Conservation (phyloP, 2,888 invertebrate species). For the Limenitis camilla region DNA sequence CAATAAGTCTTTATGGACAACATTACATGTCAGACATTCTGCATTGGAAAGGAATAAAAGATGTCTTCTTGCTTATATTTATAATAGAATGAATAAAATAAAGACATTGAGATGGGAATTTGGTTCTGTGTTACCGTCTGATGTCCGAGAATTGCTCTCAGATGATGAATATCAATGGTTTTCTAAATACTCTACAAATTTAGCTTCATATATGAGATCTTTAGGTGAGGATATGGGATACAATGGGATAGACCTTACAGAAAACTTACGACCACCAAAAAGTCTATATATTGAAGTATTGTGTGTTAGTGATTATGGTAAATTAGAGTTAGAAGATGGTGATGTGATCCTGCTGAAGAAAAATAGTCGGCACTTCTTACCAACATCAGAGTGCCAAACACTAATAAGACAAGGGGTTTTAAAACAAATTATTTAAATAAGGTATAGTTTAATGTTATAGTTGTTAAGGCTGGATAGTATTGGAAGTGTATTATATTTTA, state of each 20-base stretch:
- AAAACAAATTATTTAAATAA: slow-evolving; percentile 77
- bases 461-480: too few species aligned
- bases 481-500: too few species aligned
- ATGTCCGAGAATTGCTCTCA: slow-evolving; percentile 85
- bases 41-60: slow-evolving; percentile 92
- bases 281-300: slow-evolving; percentile 93
- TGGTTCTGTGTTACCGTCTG: slow-evolving; percentile 91
- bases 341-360: slow-evolving; percentile 90
- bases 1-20: slow-evolving; percentile 78
- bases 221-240: slow-evolving; percentile 82
- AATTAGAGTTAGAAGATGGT: slow-evolving; percentile 95
- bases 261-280: slow-evolving; percentile 93
- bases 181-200: slow-evolving; percentile 86
- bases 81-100: slow-evolving; percentile 86
- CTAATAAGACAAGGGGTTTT: slow-evolving; percentile 92
- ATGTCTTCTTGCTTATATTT: slow-evolving; percentile 88
- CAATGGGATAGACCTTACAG: slow-evolving; percentile 88
- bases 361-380: slow-evolving; percentile 92
- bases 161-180: slow-evolving; percentile 92
- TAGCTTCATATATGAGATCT: slow-evolving; percentile 92
- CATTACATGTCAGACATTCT: slow-evolving; percentile 88
- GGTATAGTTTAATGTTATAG: too few species aligned
- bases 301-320: slow-evolving; percentile 93
- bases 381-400: slow-evolving; percentile 91
- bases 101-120: slow-evolving; percentile 96